A percentile compares a stretch with the other conserved stretches of the same genome.
Conservation (phyloP, 2,113 vertebrate genomes). For the Platichthys stellatus region DNA sequence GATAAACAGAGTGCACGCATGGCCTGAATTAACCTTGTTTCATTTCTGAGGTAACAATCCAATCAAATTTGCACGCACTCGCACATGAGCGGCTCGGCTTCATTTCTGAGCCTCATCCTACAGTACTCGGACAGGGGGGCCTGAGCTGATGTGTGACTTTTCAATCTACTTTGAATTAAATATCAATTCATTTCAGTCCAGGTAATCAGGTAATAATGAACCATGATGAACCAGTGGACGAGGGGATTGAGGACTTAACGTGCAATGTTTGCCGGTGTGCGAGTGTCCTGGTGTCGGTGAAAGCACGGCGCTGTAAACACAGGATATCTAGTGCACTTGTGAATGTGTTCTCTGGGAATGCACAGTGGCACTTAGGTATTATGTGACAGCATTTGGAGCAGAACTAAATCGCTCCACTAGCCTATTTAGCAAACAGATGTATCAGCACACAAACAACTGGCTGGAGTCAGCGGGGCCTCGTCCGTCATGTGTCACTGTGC, state of each 20-base stretch:
- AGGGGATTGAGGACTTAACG: background rate
- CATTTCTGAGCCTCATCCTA: too few species aligned
- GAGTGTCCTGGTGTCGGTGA: background rate
- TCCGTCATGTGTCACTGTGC: constrained; percentile 6
- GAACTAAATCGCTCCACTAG: constrained; percentile 64
- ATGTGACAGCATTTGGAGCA: constrained; percentile 65
- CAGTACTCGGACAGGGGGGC: too few species aligned
- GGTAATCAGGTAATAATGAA: constrained; percentile 5
- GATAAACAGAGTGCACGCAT: background rate
- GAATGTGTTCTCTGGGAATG: constrained; percentile 2
- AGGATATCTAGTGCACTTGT: background rate
- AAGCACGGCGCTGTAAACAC: constrained; percentile 3
- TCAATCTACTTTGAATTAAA: constrained; percentile 10
- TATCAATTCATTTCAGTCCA: constrained; percentile 31
- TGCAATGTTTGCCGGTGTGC: background rate
- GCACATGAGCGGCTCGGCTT: too few species aligned
- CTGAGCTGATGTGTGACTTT: background rate
- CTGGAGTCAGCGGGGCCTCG: constrained; percentile 5
- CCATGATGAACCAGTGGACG: background rate
- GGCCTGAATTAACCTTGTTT: background rate
- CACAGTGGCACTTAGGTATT: constrained; percentile 46
- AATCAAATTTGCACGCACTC: background rate
- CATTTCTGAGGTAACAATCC: background rate
- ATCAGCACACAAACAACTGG: constrained; percentile 31
- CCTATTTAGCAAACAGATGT: constrained; percentile 45